These are phyloP conservation scores for Bombyx mandarina DNA, from an alignment of 1,140 invertebrate species.

Conservation along the genomic window DNA sequence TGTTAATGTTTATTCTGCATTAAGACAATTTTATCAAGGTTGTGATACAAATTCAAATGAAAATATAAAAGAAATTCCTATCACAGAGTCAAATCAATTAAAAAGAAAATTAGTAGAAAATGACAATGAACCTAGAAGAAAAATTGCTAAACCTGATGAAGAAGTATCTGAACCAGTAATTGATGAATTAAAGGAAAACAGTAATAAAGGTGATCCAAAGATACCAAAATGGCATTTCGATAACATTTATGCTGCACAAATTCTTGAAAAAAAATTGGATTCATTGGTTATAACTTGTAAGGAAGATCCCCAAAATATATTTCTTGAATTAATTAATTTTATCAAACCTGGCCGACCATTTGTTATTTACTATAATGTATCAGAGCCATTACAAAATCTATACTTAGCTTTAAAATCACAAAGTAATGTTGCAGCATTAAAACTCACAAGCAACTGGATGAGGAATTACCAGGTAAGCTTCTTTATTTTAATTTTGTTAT, in stretches of 20 bases:
- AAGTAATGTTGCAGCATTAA: slow-evolving; percentile 79
- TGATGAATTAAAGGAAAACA: slow-evolving; percentile 14
- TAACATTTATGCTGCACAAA: slow-evolving; percentile 59
- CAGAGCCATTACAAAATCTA: slow-evolving; percentile 86
- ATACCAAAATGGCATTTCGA: slow-evolving; percentile 76
- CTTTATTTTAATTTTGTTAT: slow-evolving; percentile 1
- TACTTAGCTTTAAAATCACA: slow-evolving; percentile 82
- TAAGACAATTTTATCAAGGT: slow-evolving; percentile 76
- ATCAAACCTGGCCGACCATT: slow-evolving; percentile 85
- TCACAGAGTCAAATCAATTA: slow-evolving; percentile 25
- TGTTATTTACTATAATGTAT: slow-evolving; percentile 84
- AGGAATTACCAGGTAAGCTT: slow-evolving; percentile 86
- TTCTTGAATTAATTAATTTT: slow-evolving; percentile 81
- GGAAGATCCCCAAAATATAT: slow-evolving; percentile 87
- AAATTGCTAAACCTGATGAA: slow-evolving; percentile 32
- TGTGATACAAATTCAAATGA: slow-evolving; percentile 39
- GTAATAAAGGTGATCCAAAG: slow-evolving; percentile 5
- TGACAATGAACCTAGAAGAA: slow-evolving; percentile 25
- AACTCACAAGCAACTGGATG: slow-evolving; percentile 88
- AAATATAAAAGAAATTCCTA: slow-evolving; percentile 17
- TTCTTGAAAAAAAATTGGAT: slow-evolving; percentile 70
- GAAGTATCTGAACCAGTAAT: slow-evolving; percentile 16
- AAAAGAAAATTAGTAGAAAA: slow-evolving; percentile 45
- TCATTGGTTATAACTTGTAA: slow-evolving; percentile 85
- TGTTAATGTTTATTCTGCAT: slow-evolving; percentile 81